Base-by-base conservation (phyloP, 2,888 invertebrate species). In the Tachina grossa region DNA sequence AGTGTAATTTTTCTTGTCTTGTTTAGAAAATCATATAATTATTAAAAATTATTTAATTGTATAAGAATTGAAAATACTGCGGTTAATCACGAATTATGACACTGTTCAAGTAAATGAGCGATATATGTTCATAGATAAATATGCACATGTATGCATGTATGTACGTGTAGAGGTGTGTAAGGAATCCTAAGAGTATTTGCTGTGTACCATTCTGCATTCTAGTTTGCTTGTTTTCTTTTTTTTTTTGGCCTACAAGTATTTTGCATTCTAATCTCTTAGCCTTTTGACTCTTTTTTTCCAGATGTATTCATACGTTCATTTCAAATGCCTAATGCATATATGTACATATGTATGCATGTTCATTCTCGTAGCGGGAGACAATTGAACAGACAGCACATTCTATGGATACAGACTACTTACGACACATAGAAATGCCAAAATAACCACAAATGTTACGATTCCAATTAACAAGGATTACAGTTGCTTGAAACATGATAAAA, bases 401-500 rank as follows among this genome's bases (percentile, higher is more conserved):
- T 59, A 45, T 14, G 9, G 9, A 9, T 13, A 65, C 10, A 53
- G n/a, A 13, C 41, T 14, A 45, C 39, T 16, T 39, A 57, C 31
- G 76, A 65, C 10, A 51, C 41, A 65, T n/a, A 41, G n/a, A 69
- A 53, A 49, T 75, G 61, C 45, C 81, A 61, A 75, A 81, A 75
- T 63, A 82, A 76, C 82, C 82, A 76, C 75, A 82, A 76, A 69
- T 69, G 75, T 63, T 49, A 69, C 69, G 63, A 82, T 82, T 69
- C 75, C 69, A 69, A 82, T 76, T 82, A 76, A 82, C 82, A 76
- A 69, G 82, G 69, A 76, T 82, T 76, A 76, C 69, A 76, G 55
- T 55, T 82, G 75, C 76, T 76, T 55, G 47, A 69, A 82, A 76
- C 82, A 82, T 81, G 81, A 81, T 81, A 82, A 82, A 82, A 82